Evolutionary conservation across 2,888 invertebrate genomes (phyloP).

Genomic region (Odontothrips loti): DNA sequence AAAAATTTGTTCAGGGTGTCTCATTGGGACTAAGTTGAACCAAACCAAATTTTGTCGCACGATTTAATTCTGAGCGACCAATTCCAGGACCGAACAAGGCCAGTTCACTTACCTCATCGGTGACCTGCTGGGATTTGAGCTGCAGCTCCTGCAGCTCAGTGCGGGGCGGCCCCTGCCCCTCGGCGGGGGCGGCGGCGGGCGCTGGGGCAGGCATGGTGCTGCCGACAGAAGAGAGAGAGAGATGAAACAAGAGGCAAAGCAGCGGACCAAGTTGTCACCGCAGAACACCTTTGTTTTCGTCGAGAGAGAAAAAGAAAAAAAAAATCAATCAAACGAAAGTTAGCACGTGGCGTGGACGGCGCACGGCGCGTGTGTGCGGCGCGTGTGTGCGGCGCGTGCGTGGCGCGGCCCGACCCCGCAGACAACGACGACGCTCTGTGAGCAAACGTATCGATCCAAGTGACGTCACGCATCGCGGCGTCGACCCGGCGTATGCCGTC

Average conservation of each 20-base stretch:
- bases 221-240: background rate
- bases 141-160: conserved; percentile 88
- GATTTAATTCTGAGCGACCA: too few relatives aligned
- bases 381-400: background rate
- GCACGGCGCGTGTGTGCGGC: background rate
- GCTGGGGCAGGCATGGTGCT: conserved; percentile 41
- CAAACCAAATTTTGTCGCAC: too few relatives aligned
- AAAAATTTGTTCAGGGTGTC: too few relatives aligned
- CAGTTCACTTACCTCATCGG: conserved; percentile 74
- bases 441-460: background rate
- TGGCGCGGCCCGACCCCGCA: background rate
- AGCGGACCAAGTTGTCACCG: background rate
- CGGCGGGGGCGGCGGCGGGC: conserved; percentile 35
- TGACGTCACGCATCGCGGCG: background rate
- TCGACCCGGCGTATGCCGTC: background rate
- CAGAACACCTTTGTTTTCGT: too few relatives aligned
- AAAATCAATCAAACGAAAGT: too few relatives aligned
- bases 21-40: too few relatives aligned
- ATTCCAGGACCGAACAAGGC: background rate
- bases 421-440: background rate
- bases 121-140: conserved; percentile 74
- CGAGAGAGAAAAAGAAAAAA: too few relatives aligned
- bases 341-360: background rate
- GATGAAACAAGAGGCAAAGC: background rate
- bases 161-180: conserved; percentile 64